Evolutionary conservation across 1,140 invertebrate species (phyloP), one percentile per base, ranked within the genome.

Genomic region (Eupristina koningsbergeri): DNA sequence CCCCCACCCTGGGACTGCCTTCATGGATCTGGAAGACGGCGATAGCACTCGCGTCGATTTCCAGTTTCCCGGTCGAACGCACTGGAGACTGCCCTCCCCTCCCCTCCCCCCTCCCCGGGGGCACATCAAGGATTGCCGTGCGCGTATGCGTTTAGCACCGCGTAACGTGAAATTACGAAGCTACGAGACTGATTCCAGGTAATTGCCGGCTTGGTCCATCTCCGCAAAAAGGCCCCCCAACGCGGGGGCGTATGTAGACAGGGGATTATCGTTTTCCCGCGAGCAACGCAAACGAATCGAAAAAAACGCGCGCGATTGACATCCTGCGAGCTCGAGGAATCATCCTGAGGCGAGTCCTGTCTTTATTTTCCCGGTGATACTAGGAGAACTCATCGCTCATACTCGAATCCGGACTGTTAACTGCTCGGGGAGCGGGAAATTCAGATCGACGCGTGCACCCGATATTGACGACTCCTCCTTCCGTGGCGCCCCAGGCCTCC

Each of bases 371-470:
- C 3, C 53, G 22, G 63, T 11, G 63, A 11, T 34, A n/a, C n/a
- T n/a, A n/a, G n/a, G n/a, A n/a, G n/a, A n/a, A n/a, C n/a, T n/a
- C n/a, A n/a, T n/a, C n/a, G n/a, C n/a, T n/a, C n/a, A n/a, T n/a
- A n/a, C n/a, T n/a, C n/a, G n/a, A n/a, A n/a, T n/a, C n/a, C n/a
- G n/a, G n/a, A n/a, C n/a, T n/a, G n/a, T n/a, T n/a, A n/a, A n/a
- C n/a, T n/a, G n/a, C n/a, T n/a, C n/a, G 26, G 53, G 3, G 53
- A 58, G 53, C 67, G 67, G 36, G 5, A 41, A 71, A 71, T 41
- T 6, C 73, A 50, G 73, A 74, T 74, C 41, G 41, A 19, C 73
- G 73, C n/a, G 63, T 34, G 63, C 63, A 34, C 63, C 29, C 29
- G 36, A 41, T 71, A 71, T 71, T 31, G 26, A 13, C 53, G 53